Base-by-base conservation (phyloP, 2,888 invertebrate species). In the Pachliopta kotzebuea region DNA sequence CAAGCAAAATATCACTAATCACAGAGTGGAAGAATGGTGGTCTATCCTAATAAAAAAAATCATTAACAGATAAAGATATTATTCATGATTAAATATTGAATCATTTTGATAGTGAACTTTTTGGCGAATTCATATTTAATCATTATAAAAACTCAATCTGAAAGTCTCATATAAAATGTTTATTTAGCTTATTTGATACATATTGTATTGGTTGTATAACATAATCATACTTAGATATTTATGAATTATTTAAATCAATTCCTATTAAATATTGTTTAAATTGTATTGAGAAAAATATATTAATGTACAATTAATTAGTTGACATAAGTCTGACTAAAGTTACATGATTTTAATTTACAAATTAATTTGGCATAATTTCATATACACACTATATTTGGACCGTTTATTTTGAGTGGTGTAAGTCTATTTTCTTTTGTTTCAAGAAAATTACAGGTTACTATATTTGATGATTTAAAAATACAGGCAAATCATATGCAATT, bases 91-190 rank as follows among this genome's bases (percentile, higher is more conserved):
- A 11, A 45, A 45, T n/a, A 18, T n/a, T n/a, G 45, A 45, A 37
- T 14, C n/a, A n/a, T n/a, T n/a, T n/a, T n/a, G n/a, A n/a, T n/a
- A n/a, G 18, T 18, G n/a, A n/a, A n/a, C 7, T n/a, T n/a, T 45
- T 45, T 45, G 1, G 18, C 4, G 14, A 14, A 37, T 37, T 37
- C 14, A 31, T 45, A 6, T 18, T 6, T 18, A 45, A 45, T 45
- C 45, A 67, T 71, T 60, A 70, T 58, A 74, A 78, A 81, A 82
- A 81, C 81, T 73, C 66, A 73, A 62, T 77, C 76, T 82, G 72
- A 86, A 90, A 88, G 88, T 90, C 88, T 90, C 90, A 90, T 91
- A 90, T 88, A 91, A 91, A 90, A 91, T 88, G 90, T 90, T 91
- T 90, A 90, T 82, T 83, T 85, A 31, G 86, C 76, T 83, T 80